phyloP scores from a whole-genome alignment of 2,113 vertebrate genomes.

The Mus spicilegus region DNA sequence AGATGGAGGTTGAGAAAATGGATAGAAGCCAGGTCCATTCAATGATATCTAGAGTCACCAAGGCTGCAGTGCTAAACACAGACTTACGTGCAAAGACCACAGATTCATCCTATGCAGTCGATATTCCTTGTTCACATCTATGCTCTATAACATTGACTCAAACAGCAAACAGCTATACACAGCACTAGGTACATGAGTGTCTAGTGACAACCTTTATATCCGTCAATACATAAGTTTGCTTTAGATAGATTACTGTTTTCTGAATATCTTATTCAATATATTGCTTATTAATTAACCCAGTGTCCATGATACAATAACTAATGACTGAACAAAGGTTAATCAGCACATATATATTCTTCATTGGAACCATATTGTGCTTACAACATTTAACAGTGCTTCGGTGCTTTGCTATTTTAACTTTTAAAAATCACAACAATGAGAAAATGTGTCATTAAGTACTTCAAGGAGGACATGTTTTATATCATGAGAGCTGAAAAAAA shows the following conservation, averaged over 20 bases:
- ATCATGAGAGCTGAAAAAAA: background rate
- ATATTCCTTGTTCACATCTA: background rate
- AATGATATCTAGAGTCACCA: background rate
- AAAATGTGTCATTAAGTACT: background rate
- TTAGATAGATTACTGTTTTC: conserved; percentile 4
- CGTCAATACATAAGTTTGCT: background rate
- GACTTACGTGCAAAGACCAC: background rate
- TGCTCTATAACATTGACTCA: background rate
- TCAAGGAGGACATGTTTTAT: background rate
- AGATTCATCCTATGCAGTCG: background rate
- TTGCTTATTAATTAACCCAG: background rate
- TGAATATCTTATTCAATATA: background rate
- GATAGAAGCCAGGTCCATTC: background rate
- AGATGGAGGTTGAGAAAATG: background rate
- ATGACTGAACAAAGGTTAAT: background rate
- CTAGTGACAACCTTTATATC: background rate
- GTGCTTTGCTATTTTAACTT: background rate
- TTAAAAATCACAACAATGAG: conserved; percentile 35
- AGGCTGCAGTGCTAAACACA: conserved; percentile 8
- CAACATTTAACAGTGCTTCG: background rate
- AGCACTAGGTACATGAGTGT: background rate
- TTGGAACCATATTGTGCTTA: background rate
- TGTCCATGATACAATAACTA: background rate
- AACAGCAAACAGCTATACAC: background rate
- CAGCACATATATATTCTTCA: background rate